Conservation (phyloP, 1,140 invertebrate genomes). For the Drosophila melanica region DNA sequence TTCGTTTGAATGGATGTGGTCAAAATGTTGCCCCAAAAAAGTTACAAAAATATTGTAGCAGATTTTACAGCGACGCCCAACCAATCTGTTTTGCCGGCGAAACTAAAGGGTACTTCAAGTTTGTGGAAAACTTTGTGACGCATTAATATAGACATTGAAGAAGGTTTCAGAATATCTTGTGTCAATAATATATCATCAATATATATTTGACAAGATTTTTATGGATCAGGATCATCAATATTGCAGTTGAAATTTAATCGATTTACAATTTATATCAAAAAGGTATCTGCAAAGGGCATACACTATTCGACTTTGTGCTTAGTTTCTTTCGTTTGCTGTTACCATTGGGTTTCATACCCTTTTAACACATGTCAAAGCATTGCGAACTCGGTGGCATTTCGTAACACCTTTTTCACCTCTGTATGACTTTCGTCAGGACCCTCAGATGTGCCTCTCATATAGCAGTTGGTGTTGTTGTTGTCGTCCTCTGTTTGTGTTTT, state of each 20-base stretch:
- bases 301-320: neutral
- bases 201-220: too few species aligned
- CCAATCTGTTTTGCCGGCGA: slow-evolving; percentile 9
- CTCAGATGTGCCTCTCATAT: slow-evolving; percentile 18
- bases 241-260: too few species aligned
- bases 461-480: slow-evolving; percentile 19
- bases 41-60: slow-evolving; percentile 67
- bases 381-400: slow-evolving; percentile 75
- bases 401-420: slow-evolving; percentile 75
- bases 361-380: slow-evolving; percentile 81
- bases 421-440: slow-evolving; percentile 52
- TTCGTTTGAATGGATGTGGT: slow-evolving; percentile 50
- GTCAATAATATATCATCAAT: too few species aligned
- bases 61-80: slow-evolving; percentile 43
- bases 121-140: neutral
- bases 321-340: neutral
- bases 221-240: too few species aligned
- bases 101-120: neutral
- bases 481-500: slow-evolving; percentile 36
- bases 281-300: neutral
- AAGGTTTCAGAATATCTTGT: too few species aligned
- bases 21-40: slow-evolving; percentile 58
- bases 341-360: slow-evolving; percentile 50
- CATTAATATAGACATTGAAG: too few species aligned
- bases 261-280: too few species aligned